A percentile compares a stretch with the other conserved stretches of the same genome.
phyloP scores from a whole-genome alignment of 2,888 invertebrate genomes.

The Pasiphila rectangulata region DNA sequence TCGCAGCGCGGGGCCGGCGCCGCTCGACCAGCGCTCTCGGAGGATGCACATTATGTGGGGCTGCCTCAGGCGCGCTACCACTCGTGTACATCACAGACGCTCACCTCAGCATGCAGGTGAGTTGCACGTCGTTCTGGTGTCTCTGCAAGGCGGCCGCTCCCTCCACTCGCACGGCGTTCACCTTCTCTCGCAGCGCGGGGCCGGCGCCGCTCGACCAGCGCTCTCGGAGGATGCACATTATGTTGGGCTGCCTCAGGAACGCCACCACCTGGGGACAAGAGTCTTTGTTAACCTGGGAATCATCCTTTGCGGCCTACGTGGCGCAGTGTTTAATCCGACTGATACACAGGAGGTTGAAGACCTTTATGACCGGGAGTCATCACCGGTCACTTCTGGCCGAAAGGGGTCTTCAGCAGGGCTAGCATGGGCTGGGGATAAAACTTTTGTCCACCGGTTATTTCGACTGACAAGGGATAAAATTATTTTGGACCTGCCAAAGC shows the following conservation, averaged over 20 bases:
- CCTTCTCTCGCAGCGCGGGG: conserved; percentile 88
- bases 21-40: conserved; percentile 85
- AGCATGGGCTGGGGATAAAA: too few species aligned
- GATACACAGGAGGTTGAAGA: too few species aligned
- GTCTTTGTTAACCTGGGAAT: too few species aligned
- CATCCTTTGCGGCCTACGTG: too few species aligned
- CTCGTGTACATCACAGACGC: background rate
- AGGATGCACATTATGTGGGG: conserved; percentile 83
- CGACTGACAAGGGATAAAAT: too few species aligned
- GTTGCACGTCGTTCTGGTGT: conserved; percentile 94
- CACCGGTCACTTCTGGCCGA: too few species aligned
- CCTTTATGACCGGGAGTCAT: too few species aligned
- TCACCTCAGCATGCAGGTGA: conserved; percentile 95
- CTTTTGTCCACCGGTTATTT: too few species aligned
- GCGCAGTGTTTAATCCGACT: too few species aligned
- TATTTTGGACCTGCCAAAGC: too few species aligned
- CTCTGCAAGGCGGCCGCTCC: conserved; percentile 92
- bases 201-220: conserved; percentile 82
- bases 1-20: conserved; percentile 82
- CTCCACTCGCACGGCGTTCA: conserved; percentile 93
- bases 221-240: conserved; percentile 93
- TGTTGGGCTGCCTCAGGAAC: conserved; percentile 96
- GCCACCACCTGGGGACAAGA: conserved; percentile 86
- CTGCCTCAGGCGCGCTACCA: background rate
- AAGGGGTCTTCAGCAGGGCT: too few species aligned